phyloP scores from a whole-genome alignment of 1,140 invertebrate species.

The Papilio xuthus region DNA sequence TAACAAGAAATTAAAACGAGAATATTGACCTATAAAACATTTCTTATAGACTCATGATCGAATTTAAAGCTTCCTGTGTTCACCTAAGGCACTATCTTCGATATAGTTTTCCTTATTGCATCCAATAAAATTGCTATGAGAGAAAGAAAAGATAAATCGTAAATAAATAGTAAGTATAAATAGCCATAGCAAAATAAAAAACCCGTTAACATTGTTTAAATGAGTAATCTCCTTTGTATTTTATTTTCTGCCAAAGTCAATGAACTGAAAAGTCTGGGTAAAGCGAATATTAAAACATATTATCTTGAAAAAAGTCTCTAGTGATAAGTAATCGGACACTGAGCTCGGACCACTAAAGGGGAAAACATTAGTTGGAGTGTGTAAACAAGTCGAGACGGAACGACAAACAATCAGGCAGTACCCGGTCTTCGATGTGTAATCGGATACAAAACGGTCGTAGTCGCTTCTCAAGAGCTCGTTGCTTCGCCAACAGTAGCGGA shows the following conservation, averaged over 20 bases:
- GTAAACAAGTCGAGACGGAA: constrained; percentile 66
- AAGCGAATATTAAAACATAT: constrained; percentile 37
- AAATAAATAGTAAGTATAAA: too few relatives aligned
- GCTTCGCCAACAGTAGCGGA: constrained; percentile 52
- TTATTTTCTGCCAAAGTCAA: neutral
- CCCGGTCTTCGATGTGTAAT: constrained; percentile 65
- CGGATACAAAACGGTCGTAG: constrained; percentile 67
- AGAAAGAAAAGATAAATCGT: neutral
- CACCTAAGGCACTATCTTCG: constrained; percentile 55
- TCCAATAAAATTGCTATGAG: neutral
- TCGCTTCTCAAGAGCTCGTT: constrained; percentile 54
- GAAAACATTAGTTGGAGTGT: constrained; percentile 66
- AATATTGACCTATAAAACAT: constrained; percentile 65
- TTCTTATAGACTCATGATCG: constrained; percentile 49
- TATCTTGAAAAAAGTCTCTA: constrained; percentile 47
- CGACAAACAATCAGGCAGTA: constrained; percentile 69
- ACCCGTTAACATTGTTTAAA: neutral
- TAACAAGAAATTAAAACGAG: constrained; percentile 40
- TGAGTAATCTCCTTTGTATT: too few relatives aligned
- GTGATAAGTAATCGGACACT: constrained; percentile 62
- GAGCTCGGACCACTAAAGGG: constrained; percentile 60
- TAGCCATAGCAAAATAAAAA: neutral
- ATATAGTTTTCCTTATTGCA: neutral
- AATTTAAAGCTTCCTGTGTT: constrained; percentile 54
- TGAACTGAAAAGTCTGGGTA: neutral